Base-by-base conservation (phyloP, 2,888 invertebrate genomes). In the Andrena praecox region DNA sequence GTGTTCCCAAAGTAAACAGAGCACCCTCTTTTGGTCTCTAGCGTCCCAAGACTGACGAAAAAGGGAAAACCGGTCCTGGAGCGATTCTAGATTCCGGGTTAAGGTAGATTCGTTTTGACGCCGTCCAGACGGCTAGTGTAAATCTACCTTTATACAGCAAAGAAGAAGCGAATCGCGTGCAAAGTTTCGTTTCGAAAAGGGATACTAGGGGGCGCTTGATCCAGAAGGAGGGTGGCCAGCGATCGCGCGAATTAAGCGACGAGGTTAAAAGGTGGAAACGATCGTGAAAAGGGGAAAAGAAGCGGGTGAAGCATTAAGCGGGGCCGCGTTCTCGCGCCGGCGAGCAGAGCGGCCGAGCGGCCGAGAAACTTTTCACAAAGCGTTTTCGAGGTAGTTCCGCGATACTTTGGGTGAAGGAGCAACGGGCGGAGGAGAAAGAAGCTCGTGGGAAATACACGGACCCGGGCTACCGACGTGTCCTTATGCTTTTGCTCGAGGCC, bases 251-350 rank as follows among this genome's bases (percentile, higher is more conserved):
- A 80, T 80, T 70, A 82, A 81, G 66, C 70, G 75, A 64, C 82
- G 27, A 70, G 75, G 75, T 82, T 82, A 82, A 82, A 81, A 81
- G 82, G 82, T 82, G 82, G 75, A 82, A 81, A 75, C 54, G 82
- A 81, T 62, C 48, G 63, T 50, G 81, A 70, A 70, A 52, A 27
- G 81, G 50, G 64, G 63, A 35, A 60, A 64, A 52, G 33, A 33
- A 27, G 16, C 5, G n/a, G 24, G 0, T 29, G n/a, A 42, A 69
- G 79, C 64, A 69, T 80, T 80, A 81, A 80, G 56, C 80, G 80
- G 33, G 42, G 31, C 33, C 29, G 77, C 50, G 64, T 66, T 60
- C 56, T 24, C 60, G 77, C 63, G 54, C 42, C 42, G 42, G 42
- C 42, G 42, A 42, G 42, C 42, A 42, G 42, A 16, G 12, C 42